A percentile compares a stretch with the other conserved stretches of the same genome.
These are phyloP conservation scores for Epinephelus awoara DNA, from an alignment of 2,797 vertebrate genomes.

Conservation along the genomic window DNA sequence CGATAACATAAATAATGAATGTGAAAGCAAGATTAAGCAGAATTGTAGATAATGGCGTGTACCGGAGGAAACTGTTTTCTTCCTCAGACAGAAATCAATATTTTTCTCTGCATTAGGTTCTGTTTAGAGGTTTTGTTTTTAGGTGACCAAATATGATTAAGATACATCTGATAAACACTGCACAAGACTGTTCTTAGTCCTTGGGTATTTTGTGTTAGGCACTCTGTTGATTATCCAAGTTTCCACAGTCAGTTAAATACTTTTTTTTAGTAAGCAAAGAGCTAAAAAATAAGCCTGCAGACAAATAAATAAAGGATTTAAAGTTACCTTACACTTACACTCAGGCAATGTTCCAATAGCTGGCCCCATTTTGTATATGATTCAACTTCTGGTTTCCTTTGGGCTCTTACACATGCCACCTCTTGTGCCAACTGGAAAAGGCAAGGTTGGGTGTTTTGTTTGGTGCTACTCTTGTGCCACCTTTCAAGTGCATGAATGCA, in stretches of 20 bases:
- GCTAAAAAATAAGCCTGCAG: not conserved
- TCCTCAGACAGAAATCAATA: slow-evolving; percentile 49
- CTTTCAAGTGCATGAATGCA: no score
- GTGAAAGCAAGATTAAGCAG: slow-evolving; percentile 56
- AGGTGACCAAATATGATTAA: slow-evolving; percentile 22
- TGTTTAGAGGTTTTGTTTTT: slow-evolving; percentile 14
- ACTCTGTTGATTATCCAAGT: not conserved
- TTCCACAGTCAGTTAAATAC: not conserved
- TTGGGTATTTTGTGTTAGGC: not conserved
- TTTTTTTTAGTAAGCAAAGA: not conserved
- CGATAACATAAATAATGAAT: slow-evolving; percentile 58
- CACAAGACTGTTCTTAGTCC: not conserved
- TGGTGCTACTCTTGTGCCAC: no score
- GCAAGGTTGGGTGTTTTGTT: no score
- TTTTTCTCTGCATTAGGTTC: slow-evolving; percentile 32
- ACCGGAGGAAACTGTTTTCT: slow-evolving; percentile 50
- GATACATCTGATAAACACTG: not conserved
- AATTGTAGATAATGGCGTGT: slow-evolving; percentile 47
- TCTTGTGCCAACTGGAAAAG: no score
- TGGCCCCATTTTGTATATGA: not conserved
- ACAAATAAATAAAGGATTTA: not conserved
- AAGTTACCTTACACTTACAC: not conserved
- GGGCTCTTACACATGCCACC: no score
- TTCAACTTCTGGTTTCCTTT: no score
- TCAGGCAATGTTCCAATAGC: not conserved